Evolutionary conservation across 2,113 vertebrate genomes (phyloP).

Genomic region (Brienomyrus brachyistius): DNA sequence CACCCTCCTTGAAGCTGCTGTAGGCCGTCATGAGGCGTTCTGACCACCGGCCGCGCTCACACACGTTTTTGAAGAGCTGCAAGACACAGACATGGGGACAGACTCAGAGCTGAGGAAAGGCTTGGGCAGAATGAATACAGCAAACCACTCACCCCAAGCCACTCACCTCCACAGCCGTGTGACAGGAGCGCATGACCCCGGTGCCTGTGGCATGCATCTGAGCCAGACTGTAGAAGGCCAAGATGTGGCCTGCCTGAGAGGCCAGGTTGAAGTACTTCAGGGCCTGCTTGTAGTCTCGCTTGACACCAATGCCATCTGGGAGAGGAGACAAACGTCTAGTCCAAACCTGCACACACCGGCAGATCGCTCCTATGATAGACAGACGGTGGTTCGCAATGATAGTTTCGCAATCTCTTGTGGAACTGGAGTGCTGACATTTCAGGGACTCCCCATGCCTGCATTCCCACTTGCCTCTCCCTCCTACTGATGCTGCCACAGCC

Average conservation of each 20-base stretch:
- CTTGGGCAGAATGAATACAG: not conserved
- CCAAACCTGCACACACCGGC: not conserved
- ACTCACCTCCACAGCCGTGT: constrained; percentile 91
- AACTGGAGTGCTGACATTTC: no score
- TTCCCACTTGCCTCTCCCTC: no score
- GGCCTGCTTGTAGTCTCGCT: constrained; percentile 95
- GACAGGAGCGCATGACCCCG: constrained; percentile 95
- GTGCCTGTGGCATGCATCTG: constrained; percentile 98
- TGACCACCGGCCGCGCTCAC: constrained; percentile 94
- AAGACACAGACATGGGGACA: not conserved
- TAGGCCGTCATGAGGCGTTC: constrained; percentile 91
- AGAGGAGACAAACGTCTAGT: not conserved
- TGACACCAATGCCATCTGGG: constrained; percentile 92
- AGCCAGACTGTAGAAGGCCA: constrained; percentile 94
- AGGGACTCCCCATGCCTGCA: no score
- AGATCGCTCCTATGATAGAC: not conserved
- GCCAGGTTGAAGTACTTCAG: constrained; percentile 97
- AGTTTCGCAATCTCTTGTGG: no score
- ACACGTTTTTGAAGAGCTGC: constrained; percentile 97
- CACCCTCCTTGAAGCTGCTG: constrained; percentile 82
- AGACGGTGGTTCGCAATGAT: no score
- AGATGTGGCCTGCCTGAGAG: constrained; percentile 91
- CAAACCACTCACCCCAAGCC: not conserved
- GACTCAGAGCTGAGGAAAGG: not conserved
- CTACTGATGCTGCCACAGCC: no score